Evolutionary conservation across 2,888 invertebrate species (phyloP), one percentile per base, ranked within the genome.

Genomic region (Galerucella calmariensis): DNA sequence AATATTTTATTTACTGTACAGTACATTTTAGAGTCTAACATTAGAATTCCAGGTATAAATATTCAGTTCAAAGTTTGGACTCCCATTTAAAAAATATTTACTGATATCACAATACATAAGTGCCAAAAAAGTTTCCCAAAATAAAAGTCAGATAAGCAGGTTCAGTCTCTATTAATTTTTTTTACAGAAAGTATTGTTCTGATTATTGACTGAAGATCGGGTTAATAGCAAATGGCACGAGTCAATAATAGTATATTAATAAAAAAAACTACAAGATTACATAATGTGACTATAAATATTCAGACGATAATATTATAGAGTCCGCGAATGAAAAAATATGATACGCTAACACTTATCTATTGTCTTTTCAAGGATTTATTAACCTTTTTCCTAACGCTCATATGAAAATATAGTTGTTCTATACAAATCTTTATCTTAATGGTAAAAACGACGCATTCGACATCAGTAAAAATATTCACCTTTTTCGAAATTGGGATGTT

Each of bases 21-120:
- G 79, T 83, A 82, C 82, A 81, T 81, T 81, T 81, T 79, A 77
- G 78, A 78, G 76, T 73, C 81, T 82, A 82, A 81, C 77, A 81
- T 81, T 79, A 81, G 79, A 82, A 83, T 83, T 84, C 82, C 82
- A 83, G 81, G 82, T 83, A 84, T 81, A 83, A 83, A 84, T 82
- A 82, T 82, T 84, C 83, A 84, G 84, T 83, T 84, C 84, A 81
- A 83, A 83, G 79, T 79, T 82, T 83, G 82, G 83, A 83, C 82
- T 83, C 82, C 80, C 77, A 80, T 81, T 79, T 16, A 80, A 66
- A 81, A 81, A 82, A 83, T 79, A 83, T 82, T 84, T 81, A 82
- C 81, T 83, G 81, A 82, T 85, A 85, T 85, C 85, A 85, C 85
- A 85, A 85, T 83, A 84, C 81, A 80, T 81, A 83, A 83, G 85